Conservation (phyloP, 1,140 invertebrate genomes). For the Heliconius himera region DNA sequence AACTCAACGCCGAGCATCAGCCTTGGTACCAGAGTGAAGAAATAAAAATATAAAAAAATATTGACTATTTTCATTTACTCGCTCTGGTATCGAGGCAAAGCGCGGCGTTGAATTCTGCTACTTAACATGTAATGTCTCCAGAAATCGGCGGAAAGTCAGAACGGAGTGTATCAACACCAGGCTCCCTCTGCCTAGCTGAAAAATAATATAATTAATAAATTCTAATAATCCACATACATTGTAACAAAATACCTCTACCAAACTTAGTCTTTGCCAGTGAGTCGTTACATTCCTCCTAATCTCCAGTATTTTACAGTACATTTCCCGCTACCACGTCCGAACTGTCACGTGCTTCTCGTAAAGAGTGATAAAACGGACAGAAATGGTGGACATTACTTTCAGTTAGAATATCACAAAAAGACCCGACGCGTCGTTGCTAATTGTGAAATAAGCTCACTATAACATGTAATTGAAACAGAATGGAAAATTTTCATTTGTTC, state of each 20-base stretch:
- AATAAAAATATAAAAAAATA: too few species aligned
- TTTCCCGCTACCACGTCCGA: constrained; percentile 31
- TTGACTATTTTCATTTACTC: too few species aligned
- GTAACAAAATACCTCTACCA: neutral
- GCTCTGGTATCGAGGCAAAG: too few species aligned
- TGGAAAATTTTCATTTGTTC: constrained; percentile 24
- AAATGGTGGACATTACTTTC: constrained; percentile 68
- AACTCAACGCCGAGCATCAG: neutral
- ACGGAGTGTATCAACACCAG: too few species aligned
- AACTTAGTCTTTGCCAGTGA: neutral
- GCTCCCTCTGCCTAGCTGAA: too few species aligned
- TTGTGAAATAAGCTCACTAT: constrained; percentile 40
- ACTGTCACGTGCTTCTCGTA: constrained; percentile 60
- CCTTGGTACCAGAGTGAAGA: too few species aligned
- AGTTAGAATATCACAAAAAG: constrained; percentile 50
- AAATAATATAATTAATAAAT: too few species aligned
- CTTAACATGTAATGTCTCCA: too few species aligned
- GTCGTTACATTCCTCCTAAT: neutral
- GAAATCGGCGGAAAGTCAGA: too few species aligned
- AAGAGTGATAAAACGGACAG: constrained; percentile 63
- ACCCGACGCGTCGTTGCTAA: constrained; percentile 36
- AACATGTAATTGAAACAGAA: constrained; percentile 34
- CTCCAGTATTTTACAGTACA: constrained; percentile 18
- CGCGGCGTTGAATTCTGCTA: too few species aligned
- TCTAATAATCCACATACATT: neutral